These are phyloP conservation scores for Pantherophis guttatus DNA, from an alignment of 2,113 vertebrate genomes.

Conservation along the genomic window DNA sequence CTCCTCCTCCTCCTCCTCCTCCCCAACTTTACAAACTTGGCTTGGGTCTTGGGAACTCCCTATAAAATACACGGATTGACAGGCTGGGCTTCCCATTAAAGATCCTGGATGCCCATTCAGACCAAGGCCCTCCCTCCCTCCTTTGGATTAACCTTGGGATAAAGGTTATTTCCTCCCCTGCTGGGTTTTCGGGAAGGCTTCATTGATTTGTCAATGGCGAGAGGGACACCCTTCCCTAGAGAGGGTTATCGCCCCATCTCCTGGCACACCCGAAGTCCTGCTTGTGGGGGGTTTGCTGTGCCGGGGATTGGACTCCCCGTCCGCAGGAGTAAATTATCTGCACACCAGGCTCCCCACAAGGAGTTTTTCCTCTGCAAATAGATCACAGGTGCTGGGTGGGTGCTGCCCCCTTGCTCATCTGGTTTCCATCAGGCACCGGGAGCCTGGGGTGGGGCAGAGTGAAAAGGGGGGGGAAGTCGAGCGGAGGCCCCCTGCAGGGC, in stretches of 20 bases:
- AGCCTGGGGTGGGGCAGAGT: neutral
- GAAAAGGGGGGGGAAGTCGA: neutral
- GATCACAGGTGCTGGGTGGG: conserved; percentile 24
- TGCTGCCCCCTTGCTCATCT: conserved; percentile 1
- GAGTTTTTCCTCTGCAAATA: neutral
- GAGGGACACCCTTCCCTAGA: too few species aligned
- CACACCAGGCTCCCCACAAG: neutral
- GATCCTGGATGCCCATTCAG: neutral
- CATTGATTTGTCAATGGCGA: neutral
- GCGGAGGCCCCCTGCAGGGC: neutral
- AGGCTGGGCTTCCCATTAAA: too few species aligned
- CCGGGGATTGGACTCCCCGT: fast-evolving
- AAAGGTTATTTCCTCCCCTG: neutral
- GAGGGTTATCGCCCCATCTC: neutral
- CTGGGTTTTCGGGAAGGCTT: neutral
- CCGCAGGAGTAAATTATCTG: neutral
- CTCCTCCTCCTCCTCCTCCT: too few species aligned
- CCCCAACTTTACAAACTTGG: neutral
- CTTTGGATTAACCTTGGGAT: neutral
- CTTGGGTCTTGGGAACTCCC: neutral
- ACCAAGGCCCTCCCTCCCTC: too few species aligned
- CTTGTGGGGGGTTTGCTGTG: neutral
- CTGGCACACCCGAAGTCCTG: neutral
- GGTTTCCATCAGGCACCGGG: conserved; percentile 13
- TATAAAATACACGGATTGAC: neutral